Conservation (phyloP, 2,797 vertebrate genomes). For the Anguilla marmorata region DNA sequence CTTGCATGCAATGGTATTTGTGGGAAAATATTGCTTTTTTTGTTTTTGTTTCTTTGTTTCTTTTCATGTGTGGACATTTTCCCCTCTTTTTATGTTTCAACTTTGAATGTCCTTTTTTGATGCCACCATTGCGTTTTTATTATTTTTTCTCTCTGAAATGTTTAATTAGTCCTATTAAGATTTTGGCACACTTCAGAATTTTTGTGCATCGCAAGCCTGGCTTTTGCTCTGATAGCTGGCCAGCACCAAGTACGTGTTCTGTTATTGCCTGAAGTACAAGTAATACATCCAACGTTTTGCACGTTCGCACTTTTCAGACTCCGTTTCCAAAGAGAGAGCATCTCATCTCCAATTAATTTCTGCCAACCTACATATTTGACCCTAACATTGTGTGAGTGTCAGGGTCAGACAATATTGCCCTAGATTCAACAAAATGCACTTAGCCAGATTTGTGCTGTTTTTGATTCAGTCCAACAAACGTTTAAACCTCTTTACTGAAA, state of each 20-base stretch:
- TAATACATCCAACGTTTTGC: conserved; percentile 41
- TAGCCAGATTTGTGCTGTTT: too few relatives aligned
- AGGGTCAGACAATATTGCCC: conserved; percentile 32
- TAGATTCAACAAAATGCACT: conserved; percentile 39
- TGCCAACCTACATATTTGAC: neutral
- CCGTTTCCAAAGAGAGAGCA: conserved; percentile 37
- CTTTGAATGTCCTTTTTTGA: conserved; percentile 50
- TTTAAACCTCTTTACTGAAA: too few relatives aligned
- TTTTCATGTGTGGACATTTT: conserved; percentile 43
- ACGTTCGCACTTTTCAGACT: conserved; percentile 35
- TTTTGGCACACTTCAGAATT: conserved; percentile 43
- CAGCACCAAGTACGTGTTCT: conserved; percentile 46
- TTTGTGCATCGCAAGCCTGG: conserved; percentile 27
- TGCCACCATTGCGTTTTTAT: conserved; percentile 39
- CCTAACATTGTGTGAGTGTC: neutral
- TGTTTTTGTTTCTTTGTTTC: conserved; percentile 39
- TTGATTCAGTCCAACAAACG: too few relatives aligned
- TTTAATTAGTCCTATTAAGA: conserved; percentile 52
- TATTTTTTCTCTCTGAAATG: conserved; percentile 33
- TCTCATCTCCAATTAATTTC: conserved; percentile 12
- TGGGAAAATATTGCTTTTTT: conserved; percentile 46
- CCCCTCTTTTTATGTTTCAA: conserved; percentile 43
- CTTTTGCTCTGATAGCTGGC: conserved; percentile 39
- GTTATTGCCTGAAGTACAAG: conserved; percentile 49
- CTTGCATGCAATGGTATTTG: conserved; percentile 40